These are phyloP conservation scores for Cerceris ruficornis DNA, from an alignment of 2,888 invertebrate genomes.

Conservation along the genomic window DNA sequence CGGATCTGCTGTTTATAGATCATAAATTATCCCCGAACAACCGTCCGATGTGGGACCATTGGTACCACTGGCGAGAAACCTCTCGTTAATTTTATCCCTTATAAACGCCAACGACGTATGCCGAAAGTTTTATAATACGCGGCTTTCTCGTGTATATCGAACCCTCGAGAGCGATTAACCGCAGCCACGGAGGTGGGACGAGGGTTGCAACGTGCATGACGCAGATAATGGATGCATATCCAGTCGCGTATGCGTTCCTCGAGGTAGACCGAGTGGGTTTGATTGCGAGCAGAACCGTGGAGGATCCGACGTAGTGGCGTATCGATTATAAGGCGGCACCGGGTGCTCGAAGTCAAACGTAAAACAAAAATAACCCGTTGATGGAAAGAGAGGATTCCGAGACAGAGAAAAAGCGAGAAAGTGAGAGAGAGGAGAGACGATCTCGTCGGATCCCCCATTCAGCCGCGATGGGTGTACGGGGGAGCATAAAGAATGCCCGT, in stretches of 20 bases:
- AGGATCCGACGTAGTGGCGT: slow-evolving; percentile 19
- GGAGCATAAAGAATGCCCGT: slow-evolving; percentile 73
- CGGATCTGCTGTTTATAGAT: slow-evolving; percentile 16
- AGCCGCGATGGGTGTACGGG: slow-evolving; percentile 59
- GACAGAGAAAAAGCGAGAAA: not conserved
- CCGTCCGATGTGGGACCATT: not conserved
- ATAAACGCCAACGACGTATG: slow-evolving; percentile 5
- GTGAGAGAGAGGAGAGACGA: slow-evolving; percentile 7
- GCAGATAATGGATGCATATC: slow-evolving; percentile 11
- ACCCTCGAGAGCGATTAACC: slow-evolving; percentile 3
- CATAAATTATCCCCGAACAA: slow-evolving; percentile 13
- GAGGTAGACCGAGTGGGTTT: not conserved
- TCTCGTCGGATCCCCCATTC: slow-evolving; percentile 50
- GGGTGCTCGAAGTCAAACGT: slow-evolving; percentile 16
- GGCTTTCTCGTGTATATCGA: not conserved
- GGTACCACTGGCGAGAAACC: slow-evolving; percentile 14
- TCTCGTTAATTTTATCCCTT: slow-evolving; percentile 24
- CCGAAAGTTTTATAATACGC: not conserved
- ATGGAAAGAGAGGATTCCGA: slow-evolving; percentile 6
- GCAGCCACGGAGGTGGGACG: not conserved
- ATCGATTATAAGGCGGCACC: slow-evolving; percentile 45
- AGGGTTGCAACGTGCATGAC: slow-evolving; percentile 4
- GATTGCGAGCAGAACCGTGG: not conserved
- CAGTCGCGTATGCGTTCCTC: not conserved
- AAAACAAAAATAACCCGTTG: slow-evolving; percentile 47